A percentile compares a stretch with the other conserved stretches of the same genome.
Conservation (phyloP, 2,113 vertebrate genomes). For the Periophthalmus modestus region DNA sequence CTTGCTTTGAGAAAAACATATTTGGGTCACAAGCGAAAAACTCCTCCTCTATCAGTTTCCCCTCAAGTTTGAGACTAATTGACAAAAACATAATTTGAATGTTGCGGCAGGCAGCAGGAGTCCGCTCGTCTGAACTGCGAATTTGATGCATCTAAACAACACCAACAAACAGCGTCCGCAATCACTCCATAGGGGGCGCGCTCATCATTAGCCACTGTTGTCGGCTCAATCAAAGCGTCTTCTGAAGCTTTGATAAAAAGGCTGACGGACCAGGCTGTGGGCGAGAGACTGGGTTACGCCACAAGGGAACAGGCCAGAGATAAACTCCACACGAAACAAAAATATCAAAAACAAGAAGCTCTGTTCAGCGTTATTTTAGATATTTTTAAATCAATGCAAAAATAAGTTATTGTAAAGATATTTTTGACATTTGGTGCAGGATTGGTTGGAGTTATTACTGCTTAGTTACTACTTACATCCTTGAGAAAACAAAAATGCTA, state of each 20-base stretch:
- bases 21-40: slow-evolving; percentile 35
- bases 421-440: no score
- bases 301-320: slow-evolving; percentile 11
- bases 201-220: slow-evolving; percentile 60
- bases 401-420: no score
- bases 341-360: not conserved
- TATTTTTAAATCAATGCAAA: no score
- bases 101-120: slow-evolving; percentile 54
- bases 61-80: slow-evolving; percentile 58
- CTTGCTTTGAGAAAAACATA: slow-evolving; percentile 30
- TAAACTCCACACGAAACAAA: slow-evolving; percentile 1
- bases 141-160: slow-evolving; percentile 64
- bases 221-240: slow-evolving; percentile 58
- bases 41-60: slow-evolving; percentile 15
- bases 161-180: slow-evolving; percentile 60
- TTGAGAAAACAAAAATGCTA: no score
- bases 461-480: no score
- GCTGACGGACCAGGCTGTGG: slow-evolving; percentile 23
- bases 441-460: no score
- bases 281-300: slow-evolving; percentile 28
- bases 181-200: slow-evolving; percentile 51
- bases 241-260: slow-evolving; percentile 48
- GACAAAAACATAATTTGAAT: slow-evolving; percentile 64
- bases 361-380: no score
- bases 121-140: slow-evolving; percentile 46